A percentile compares a stretch with the other conserved stretches of the same genome.
Evolutionary conservation across 1,140 invertebrate genomes (phyloP).

Genomic region (Leptinotarsa texana): DNA sequence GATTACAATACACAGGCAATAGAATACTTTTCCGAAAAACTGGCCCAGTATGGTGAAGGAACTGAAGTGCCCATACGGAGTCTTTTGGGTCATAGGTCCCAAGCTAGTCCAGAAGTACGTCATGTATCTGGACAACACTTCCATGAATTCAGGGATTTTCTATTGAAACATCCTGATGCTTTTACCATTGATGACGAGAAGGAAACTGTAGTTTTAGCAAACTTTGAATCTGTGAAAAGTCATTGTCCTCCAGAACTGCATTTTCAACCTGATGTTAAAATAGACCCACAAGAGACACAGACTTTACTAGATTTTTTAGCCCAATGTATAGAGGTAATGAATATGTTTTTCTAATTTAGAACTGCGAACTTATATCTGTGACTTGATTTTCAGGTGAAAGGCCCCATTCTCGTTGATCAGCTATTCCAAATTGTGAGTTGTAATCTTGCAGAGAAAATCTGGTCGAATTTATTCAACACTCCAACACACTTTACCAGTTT

Average conservation of each 20-base stretch:
- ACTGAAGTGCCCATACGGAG: slow-evolving; percentile 93
- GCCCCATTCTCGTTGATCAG: slow-evolving; percentile 82
- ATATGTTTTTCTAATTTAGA: slow-evolving; percentile 45
- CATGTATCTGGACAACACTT: slow-evolving; percentile 94
- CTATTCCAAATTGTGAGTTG: slow-evolving; percentile 80
- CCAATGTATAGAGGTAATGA: slow-evolving; percentile 71
- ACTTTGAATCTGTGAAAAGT: slow-evolving; percentile 62
- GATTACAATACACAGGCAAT: slow-evolving; percentile 92
- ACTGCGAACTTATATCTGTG: neutral
- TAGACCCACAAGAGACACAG: slow-evolving; percentile 78
- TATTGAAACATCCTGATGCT: slow-evolving; percentile 80
- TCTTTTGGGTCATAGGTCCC: slow-evolving; percentile 87
- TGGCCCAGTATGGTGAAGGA: slow-evolving; percentile 85
- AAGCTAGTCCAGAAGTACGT: slow-evolving; percentile 92
- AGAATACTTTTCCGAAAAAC: slow-evolving; percentile 91
- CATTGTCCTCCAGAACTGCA: slow-evolving; percentile 58
- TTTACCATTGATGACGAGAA: slow-evolving; percentile 90
- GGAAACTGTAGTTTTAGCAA: slow-evolving; percentile 69
- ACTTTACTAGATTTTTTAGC: slow-evolving; percentile 78
- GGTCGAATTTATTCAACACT: slow-evolving; percentile 83
- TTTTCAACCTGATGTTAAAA: slow-evolving; percentile 69
- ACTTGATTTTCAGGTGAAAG: slow-evolving; percentile 39
- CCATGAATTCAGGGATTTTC: slow-evolving; percentile 91
- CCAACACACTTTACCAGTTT: slow-evolving; percentile 84
- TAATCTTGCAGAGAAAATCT: slow-evolving; percentile 75